Percentiles rank a stretch among this genome's conserved stretches.
These are phyloP conservation scores for Pachymerium ferrugineum DNA, from an alignment of 2,888 invertebrate species.

Conservation along the genomic window DNA sequence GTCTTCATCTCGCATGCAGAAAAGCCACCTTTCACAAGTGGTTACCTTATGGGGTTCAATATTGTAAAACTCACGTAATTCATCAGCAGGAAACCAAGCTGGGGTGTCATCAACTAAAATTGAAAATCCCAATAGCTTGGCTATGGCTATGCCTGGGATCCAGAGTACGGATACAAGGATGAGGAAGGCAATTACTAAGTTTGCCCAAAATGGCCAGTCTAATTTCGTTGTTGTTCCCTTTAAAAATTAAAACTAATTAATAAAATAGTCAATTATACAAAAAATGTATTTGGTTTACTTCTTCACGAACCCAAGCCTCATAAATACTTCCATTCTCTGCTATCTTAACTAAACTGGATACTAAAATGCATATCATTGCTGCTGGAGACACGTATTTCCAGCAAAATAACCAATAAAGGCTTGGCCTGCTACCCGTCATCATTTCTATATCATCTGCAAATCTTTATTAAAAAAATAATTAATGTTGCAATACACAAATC, in stretches of 20 bases:
- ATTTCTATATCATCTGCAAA: constrained; percentile 90
- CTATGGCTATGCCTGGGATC: constrained; percentile 77
- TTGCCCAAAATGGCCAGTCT: constrained; percentile 84
- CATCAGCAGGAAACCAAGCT: constrained; percentile 86
- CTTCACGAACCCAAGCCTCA: constrained; percentile 62
- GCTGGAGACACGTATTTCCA: constrained; percentile 90
- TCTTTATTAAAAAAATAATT: constrained; percentile 49
- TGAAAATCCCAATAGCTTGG: constrained; percentile 69
- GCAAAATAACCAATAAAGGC: constrained; percentile 84
- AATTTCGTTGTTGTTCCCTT: constrained; percentile 66
- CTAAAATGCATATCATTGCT: constrained; percentile 78
- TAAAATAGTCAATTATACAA: neutral
- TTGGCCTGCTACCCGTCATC: constrained; percentile 86
- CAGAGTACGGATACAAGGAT: constrained; percentile 76
- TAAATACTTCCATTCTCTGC: constrained; percentile 74
- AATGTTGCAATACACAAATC: neutral
- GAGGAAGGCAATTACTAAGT: constrained; percentile 65
- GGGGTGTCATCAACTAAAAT: constrained; percentile 83
- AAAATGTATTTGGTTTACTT: constrained; percentile 35
- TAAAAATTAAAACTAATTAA: constrained; percentile 40
- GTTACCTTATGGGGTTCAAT: constrained; percentile 78
- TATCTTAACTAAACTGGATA: constrained; percentile 76
- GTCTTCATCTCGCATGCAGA: constrained; percentile 33
- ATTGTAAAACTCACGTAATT: constrained; percentile 80
- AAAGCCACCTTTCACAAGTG: constrained; percentile 35